A percentile compares a stretch with the other conserved stretches of the same genome.
Conservation (phyloP, 2,888 invertebrate genomes). For the Ormyrus pomaceus region DNA sequence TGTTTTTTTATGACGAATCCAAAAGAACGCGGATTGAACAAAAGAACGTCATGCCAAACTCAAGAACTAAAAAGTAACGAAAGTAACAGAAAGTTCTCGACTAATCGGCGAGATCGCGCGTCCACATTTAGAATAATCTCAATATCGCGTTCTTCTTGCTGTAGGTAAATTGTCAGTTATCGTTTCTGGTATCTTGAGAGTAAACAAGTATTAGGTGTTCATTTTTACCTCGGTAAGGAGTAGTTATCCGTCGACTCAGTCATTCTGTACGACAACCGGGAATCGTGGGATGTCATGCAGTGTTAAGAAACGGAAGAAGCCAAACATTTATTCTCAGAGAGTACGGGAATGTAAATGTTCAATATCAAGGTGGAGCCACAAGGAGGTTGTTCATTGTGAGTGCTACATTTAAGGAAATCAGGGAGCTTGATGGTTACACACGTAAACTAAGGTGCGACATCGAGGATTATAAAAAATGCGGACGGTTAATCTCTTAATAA, state of each 20-base stretch:
- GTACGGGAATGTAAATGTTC: slow-evolving; percentile 9
- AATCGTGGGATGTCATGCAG: slow-evolving; percentile 28
- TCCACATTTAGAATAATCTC: slow-evolving; percentile 46
- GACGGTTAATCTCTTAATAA: slow-evolving; percentile 37
- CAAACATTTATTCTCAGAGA: slow-evolving; percentile 15
- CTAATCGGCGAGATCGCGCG: slow-evolving; percentile 21
- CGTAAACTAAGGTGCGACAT: slow-evolving; percentile 43
- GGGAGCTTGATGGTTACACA: not conserved
- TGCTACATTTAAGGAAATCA: not conserved
- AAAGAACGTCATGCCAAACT: not conserved
- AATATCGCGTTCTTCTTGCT: slow-evolving; percentile 28
- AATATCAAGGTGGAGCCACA: not conserved
- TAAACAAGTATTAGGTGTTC: not conserved
- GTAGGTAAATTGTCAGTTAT: not conserved
- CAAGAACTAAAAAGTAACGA: not conserved
- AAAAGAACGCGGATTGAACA: slow-evolving; percentile 3
- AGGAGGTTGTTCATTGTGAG: too few relatives aligned
- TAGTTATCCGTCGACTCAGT: slow-evolving; percentile 1
- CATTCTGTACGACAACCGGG: not conserved
- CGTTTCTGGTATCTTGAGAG: not conserved
- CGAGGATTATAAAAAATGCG: slow-evolving; percentile 52
- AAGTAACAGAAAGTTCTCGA: slow-evolving; percentile 15
- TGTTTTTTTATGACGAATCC: not conserved
- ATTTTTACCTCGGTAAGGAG: not conserved
- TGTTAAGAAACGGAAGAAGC: not conserved